Base-by-base conservation (phyloP, 2,113 vertebrate species). In the Sakesphorus luctuosus region DNA sequence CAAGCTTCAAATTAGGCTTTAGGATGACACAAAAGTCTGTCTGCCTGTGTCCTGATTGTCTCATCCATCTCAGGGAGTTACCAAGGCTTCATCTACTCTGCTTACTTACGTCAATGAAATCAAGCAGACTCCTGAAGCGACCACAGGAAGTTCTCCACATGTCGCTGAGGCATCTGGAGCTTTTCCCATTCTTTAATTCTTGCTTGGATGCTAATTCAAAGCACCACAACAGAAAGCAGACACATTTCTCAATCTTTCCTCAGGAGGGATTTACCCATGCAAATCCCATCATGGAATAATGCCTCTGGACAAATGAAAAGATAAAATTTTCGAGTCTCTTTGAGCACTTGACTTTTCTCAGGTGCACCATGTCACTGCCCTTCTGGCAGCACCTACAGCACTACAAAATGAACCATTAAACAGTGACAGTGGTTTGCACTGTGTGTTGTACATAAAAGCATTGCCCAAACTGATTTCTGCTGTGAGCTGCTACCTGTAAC, bases 1-100 rank as follows among this genome's bases (percentile, higher is more conserved):
- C 85, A 76, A 69, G 83, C 73, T 97, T 96, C 93, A 94, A 96
- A 94, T 92, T 72, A 94, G 81, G 86, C 90, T 87, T 66, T 86
- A 86, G 91, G 87, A 95, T 94, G 93, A 77, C 89, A 93, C 84
- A 84, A 89, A 88, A 72, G 77, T 31, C 96, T 84, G 91, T 90
- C 90, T 96, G 93, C 79, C 71, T 26, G 44, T 14, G 36, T 77
- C 90, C 96, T 90, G 93, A 93, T 4, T 18, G 75, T 62, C 68
- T 58, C 84, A 82, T 90, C 94, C 90, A 84, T 93, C 91, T 89
- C 4, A 2, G 53, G 93, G 94, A 97, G 81, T 84, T 87, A 38
- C 81, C 61, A 78, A 83, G 86, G 77, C 84, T 96, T 86, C 78
- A 53, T 73, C 90, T 74, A 11, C 58, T 40, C 67, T 8, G 83